Percentiles rank a stretch among this genome's conserved stretches.
These are phyloP conservation scores for Ypsolopha scabrella DNA, from an alignment of 2,888 invertebrate species.

Conservation along the genomic window DNA sequence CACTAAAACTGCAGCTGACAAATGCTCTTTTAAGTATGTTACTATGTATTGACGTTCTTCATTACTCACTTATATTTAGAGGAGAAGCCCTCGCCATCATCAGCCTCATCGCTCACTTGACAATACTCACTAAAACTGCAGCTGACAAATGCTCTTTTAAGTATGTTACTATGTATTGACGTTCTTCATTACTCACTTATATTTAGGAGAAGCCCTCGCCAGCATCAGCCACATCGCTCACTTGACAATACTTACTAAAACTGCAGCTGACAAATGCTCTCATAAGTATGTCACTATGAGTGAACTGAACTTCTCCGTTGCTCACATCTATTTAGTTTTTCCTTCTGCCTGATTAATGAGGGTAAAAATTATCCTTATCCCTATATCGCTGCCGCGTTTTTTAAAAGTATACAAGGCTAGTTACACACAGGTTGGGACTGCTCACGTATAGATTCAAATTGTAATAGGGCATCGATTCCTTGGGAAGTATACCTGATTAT, in stretches of 20 bases:
- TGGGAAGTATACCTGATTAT: too few relatives aligned
- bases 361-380: too few relatives aligned
- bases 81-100: constrained; percentile 98
- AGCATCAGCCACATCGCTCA: constrained; percentile 97
- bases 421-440: too few relatives aligned
- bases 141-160: constrained; percentile 87
- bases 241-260: constrained; percentile 90
- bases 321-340: too few relatives aligned
- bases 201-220: constrained; percentile 96
- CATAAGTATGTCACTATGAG: constrained; percentile 77
- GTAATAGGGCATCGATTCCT: too few relatives aligned
- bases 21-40: constrained; percentile 87
- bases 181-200: not conserved
- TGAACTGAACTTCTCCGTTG: not conserved
- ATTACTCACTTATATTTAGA: constrained; percentile 76
- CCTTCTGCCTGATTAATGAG: too few relatives aligned
- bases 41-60: not conserved
- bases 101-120: constrained; percentile 93
- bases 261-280: constrained; percentile 84
- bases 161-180: constrained; percentile 51
- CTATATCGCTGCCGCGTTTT: too few relatives aligned
- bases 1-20: constrained; percentile 85
- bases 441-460: too few relatives aligned
- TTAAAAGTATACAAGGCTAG: too few relatives aligned
- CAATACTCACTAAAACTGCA: constrained; percentile 89